Conservation (phyloP, 2,797 vertebrate genomes). For the Macropus fuliginosus region DNA sequence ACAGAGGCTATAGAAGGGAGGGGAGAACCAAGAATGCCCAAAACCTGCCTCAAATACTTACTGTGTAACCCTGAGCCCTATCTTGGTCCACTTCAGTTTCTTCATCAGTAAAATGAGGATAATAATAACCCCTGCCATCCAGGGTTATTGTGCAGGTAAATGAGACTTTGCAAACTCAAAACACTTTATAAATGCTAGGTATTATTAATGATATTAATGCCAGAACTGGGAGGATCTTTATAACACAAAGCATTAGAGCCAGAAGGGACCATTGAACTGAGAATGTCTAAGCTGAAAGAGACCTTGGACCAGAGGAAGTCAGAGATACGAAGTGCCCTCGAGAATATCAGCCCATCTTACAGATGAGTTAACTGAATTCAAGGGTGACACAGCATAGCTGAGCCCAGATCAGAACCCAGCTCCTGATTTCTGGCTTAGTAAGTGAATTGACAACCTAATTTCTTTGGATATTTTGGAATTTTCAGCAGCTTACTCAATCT, state of each 20-base stretch:
- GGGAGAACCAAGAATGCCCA: not conserved
- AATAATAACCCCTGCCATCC: not conserved
- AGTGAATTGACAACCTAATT: not conserved
- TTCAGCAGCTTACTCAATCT: not conserved
- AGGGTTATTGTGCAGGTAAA: not conserved
- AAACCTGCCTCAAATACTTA: not conserved
- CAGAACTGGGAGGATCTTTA: not conserved
- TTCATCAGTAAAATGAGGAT: not conserved
- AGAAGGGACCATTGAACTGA: not conserved
- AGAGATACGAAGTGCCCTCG: not conserved
- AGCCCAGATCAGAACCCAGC: not conserved
- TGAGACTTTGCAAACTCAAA: not conserved
- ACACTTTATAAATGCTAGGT: not conserved
- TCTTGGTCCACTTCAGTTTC: not conserved
- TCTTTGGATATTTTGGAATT: not conserved
- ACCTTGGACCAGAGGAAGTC: not conserved
- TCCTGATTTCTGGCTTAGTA: not conserved
- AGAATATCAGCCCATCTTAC: not conserved
- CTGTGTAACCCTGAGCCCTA: not conserved
- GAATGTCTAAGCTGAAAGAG: not conserved
- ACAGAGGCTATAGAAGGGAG: not conserved
- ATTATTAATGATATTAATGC: not conserved
- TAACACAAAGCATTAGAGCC: not conserved
- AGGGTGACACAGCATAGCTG: not conserved
- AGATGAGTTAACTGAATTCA: not conserved